Conservation (phyloP, 1,140 invertebrate species). For the Hyles euphorbiae region DNA sequence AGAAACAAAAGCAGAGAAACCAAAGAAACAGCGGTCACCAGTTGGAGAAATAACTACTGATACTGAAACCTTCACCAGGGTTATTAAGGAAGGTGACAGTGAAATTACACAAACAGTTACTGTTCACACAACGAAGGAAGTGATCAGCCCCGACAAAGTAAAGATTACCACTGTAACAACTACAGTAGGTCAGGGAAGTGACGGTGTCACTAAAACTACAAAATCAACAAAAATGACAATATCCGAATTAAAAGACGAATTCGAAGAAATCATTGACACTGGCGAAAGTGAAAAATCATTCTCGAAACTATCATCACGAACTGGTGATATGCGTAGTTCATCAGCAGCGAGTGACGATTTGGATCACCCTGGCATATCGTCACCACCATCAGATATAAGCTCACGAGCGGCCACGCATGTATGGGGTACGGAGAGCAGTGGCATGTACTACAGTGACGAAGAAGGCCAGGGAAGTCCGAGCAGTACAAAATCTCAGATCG, state of each 20-base stretch:
- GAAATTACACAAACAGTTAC: slow-evolving; percentile 71
- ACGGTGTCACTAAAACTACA: slow-evolving; percentile 72
- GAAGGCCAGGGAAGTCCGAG: slow-evolving; percentile 74
- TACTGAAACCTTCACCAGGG: slow-evolving; percentile 70
- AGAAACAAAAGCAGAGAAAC: slow-evolving; percentile 36
- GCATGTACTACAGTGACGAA: slow-evolving; percentile 65
- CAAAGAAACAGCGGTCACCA: slow-evolving; percentile 59
- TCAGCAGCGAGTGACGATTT: slow-evolving; percentile 78
- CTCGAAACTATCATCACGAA: slow-evolving; percentile 66
- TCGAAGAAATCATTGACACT: slow-evolving; percentile 66
- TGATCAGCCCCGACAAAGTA: slow-evolving; percentile 69
- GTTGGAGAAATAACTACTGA: slow-evolving; percentile 72
- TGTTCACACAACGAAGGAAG: slow-evolving; percentile 68
- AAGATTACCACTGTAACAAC: slow-evolving; percentile 73
- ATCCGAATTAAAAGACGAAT: slow-evolving; percentile 72
- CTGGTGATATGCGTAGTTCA: slow-evolving; percentile 74
- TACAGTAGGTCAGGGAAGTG: slow-evolving; percentile 65
- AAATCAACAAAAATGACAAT: slow-evolving; percentile 73
- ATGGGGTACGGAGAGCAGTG: slow-evolving; percentile 68
- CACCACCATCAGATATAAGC: slow-evolving; percentile 76
- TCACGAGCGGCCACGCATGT: slow-evolving; percentile 73
- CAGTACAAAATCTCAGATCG: slow-evolving; percentile 80
- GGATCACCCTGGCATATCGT: slow-evolving; percentile 69
- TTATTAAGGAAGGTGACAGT: slow-evolving; percentile 65
- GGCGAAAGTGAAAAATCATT: slow-evolving; percentile 67